These are phyloP conservation scores for Strix aluco DNA, from an alignment of 2,113 vertebrate species.

Conservation along the genomic window DNA sequence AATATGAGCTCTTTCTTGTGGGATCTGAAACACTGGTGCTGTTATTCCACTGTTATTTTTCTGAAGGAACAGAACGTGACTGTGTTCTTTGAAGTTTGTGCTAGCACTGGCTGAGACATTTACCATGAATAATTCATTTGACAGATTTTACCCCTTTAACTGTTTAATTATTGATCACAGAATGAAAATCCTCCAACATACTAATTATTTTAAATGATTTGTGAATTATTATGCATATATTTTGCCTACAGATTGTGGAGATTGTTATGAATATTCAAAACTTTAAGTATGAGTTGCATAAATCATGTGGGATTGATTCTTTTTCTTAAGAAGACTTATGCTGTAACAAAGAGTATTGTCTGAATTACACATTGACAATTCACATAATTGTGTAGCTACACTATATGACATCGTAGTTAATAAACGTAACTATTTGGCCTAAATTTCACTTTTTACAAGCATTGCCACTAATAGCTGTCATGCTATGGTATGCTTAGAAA, in stretches of 20 bases:
- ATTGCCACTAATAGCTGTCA: not conserved
- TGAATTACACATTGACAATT: not conserved
- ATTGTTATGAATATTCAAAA: slow-evolving; percentile 49
- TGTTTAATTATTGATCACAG: slow-evolving; percentile 67
- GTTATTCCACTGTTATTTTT: not conserved
- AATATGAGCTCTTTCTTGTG: not conserved
- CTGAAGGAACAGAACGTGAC: not conserved
- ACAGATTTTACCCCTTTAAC: slow-evolving; percentile 52
- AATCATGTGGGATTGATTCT: not conserved
- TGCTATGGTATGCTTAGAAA: not conserved
- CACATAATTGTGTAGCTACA: not conserved
- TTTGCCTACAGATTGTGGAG: slow-evolving; percentile 27
- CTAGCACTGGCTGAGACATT: not conserved
- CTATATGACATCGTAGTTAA: not conserved
- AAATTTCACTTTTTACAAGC: not conserved
- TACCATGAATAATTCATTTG: slow-evolving; percentile 46
- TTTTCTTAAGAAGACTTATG: not conserved
- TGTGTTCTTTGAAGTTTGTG: slow-evolving; percentile 21
- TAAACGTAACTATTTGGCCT: not conserved
- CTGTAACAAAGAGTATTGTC: not conserved
- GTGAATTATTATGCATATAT: slow-evolving; percentile 36
- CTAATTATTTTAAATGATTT: slow-evolving; percentile 61
- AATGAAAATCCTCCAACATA: slow-evolving; percentile 6
- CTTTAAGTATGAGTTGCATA: not conserved
- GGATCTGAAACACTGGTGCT: not conserved